Evolutionary conservation across 2,797 vertebrate genomes (phyloP).

Genomic region (Columba guinea): DNA sequence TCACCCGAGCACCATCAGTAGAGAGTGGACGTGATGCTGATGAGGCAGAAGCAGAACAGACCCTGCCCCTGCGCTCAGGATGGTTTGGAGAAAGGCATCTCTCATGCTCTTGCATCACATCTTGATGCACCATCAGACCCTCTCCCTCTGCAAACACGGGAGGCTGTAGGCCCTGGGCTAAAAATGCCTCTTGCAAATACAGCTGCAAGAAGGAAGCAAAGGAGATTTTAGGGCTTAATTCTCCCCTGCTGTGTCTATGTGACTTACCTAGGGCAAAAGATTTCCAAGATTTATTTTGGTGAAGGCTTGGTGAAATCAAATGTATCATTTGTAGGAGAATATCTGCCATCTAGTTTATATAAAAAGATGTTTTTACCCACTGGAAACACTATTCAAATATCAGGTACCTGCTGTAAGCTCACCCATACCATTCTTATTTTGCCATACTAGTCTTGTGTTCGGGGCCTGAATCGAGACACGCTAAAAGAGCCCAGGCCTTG

Average conservation of each 20-base stretch:
- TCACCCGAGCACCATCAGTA: accelerated
- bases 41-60: background rate
- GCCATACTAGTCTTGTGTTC: background rate
- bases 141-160: too few relatives aligned
- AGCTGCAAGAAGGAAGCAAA: background rate
- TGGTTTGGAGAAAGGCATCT: background rate
- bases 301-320: background rate
- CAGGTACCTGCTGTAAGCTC: background rate
- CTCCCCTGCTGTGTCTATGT: background rate
- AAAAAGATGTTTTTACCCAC: background rate
- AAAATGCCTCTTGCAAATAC: background rate
- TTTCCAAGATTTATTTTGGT: background rate
- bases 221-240: background rate
- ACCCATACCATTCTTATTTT: background rate
- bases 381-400: background rate
- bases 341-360: background rate
- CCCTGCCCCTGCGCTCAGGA: accelerated
- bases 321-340: background rate
- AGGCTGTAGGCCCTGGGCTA: background rate
- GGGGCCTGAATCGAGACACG: background rate
- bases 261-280: background rate
- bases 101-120: background rate
- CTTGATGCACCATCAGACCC: accelerated
- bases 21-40: background rate
- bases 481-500: background rate